These are phyloP conservation scores for Spinus pinus DNA, from an alignment of 2,797 vertebrate species.

Conservation along the genomic window DNA sequence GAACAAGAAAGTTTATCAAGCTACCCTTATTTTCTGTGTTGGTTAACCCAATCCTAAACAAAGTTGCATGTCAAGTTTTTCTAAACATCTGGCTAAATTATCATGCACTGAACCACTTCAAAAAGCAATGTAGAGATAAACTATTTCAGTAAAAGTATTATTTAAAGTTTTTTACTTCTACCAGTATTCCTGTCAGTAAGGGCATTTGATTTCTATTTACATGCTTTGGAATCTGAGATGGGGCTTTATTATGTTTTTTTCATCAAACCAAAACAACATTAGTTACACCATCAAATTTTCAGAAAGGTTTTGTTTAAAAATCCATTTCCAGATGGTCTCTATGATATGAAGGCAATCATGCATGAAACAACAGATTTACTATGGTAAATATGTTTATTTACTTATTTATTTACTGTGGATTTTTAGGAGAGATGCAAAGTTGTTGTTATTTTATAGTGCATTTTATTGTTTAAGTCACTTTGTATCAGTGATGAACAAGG, in stretches of 20 bases:
- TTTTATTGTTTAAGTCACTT: neutral
- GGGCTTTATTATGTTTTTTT: neutral
- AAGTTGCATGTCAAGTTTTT: neutral
- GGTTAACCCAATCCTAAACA: neutral
- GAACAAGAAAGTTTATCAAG: neutral
- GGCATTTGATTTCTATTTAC: neutral
- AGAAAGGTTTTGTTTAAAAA: conserved; percentile 4
- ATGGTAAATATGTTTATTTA: neutral
- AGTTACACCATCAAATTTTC: neutral
- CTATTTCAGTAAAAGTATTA: neutral
- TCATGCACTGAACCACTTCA: neutral
- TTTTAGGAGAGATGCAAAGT: neutral
- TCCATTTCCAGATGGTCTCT: conserved; percentile 1
- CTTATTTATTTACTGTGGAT: neutral
- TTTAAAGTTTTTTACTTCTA: neutral
- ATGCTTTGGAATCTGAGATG: neutral
- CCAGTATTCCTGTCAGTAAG: neutral
- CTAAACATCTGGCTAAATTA: neutral
- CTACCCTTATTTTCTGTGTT: neutral
- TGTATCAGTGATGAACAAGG: neutral
- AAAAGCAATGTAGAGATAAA: neutral
- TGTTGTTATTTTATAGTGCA: neutral
- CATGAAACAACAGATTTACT: neutral
- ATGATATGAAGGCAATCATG: neutral
- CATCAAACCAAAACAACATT: neutral